These are phyloP conservation scores for Eudasyphora cyanicolor DNA, from an alignment of 2,888 invertebrate genomes.

Conservation along the genomic window DNA sequence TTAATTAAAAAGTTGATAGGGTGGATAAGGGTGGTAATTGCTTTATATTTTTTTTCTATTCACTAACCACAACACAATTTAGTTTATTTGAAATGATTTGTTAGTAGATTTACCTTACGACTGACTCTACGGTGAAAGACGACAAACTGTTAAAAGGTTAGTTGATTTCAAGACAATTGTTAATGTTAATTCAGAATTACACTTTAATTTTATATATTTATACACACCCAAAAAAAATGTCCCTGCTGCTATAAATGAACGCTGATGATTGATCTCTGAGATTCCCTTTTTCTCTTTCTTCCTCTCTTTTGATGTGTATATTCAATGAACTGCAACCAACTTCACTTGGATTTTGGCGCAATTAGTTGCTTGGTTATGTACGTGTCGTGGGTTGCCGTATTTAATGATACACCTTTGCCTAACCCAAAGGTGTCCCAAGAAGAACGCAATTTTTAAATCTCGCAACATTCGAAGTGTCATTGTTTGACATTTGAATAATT, in stretches of 20 bases:
- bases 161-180: slow-evolving; percentile 20
- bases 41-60: slow-evolving; percentile 1
- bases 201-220: slow-evolving; percentile 10
- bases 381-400: no score
- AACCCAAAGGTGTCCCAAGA: no score
- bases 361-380: no score
- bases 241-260: slow-evolving; percentile 19
- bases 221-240: slow-evolving; percentile 60
- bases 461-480: no score
- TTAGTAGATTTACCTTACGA: slow-evolving; percentile 58
- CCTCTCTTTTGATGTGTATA: slow-evolving; percentile 6
- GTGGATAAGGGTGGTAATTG: not conserved
- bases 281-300: not conserved
- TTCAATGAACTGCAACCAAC: slow-evolving; percentile 27
- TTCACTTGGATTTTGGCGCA: no score
- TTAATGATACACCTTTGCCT: no score
- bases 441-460: no score
- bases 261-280: slow-evolving; percentile 7
- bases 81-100: slow-evolving; percentile 3
- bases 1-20: not conserved
- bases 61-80: slow-evolving; percentile 39
- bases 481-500: no score
- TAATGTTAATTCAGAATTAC: not conserved
- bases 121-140: slow-evolving; percentile 43
- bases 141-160: slow-evolving; percentile 51